phyloP scores from a whole-genome alignment of 2,797 vertebrate species.

The Esox lucius region DNA sequence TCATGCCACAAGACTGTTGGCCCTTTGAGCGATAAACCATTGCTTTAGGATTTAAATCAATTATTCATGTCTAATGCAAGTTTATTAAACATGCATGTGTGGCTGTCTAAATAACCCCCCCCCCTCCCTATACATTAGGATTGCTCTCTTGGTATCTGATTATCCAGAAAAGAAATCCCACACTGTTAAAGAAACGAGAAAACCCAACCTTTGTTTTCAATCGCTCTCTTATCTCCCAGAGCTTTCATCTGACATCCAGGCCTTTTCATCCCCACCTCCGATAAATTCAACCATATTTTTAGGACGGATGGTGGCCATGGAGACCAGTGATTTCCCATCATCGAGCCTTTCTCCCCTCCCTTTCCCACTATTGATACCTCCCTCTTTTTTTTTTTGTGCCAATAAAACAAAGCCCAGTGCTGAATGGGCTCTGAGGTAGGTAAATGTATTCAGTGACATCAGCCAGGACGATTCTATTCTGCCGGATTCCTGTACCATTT shows the following conservation, averaged over 20 bases:
- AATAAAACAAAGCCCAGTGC: slow-evolving; percentile 75
- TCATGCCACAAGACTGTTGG: background rate
- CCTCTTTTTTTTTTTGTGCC: slow-evolving; percentile 71
- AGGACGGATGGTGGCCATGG: slow-evolving; percentile 75
- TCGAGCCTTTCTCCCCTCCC: slow-evolving; percentile 48
- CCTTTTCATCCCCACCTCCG: slow-evolving; percentile 69
- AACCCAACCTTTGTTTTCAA: slow-evolving; percentile 67
- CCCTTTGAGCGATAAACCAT: background rate
- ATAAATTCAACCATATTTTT: slow-evolving; percentile 75
- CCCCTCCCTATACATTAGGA: background rate
- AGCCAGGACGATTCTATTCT: slow-evolving; percentile 93
- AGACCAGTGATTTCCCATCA: slow-evolving; percentile 76
- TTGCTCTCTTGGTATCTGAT: slow-evolving; percentile 56
- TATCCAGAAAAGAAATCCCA: slow-evolving; percentile 37
- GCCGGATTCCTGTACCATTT: slow-evolving; percentile 89
- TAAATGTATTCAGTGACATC: slow-evolving; percentile 98
- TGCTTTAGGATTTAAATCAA: background rate
- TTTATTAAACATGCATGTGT: background rate
- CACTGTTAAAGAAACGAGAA: slow-evolving; percentile 60
- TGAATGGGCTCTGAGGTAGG: slow-evolving; percentile 96
- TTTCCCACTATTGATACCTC: slow-evolving; percentile 65
- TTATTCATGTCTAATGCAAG: background rate
- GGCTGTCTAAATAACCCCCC: background rate
- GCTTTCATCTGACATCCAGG: slow-evolving; percentile 72
- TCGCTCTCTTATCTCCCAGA: slow-evolving; percentile 62